phyloP scores from a whole-genome alignment of 2,888 invertebrate species.

The Meghimatium bilineatum region DNA sequence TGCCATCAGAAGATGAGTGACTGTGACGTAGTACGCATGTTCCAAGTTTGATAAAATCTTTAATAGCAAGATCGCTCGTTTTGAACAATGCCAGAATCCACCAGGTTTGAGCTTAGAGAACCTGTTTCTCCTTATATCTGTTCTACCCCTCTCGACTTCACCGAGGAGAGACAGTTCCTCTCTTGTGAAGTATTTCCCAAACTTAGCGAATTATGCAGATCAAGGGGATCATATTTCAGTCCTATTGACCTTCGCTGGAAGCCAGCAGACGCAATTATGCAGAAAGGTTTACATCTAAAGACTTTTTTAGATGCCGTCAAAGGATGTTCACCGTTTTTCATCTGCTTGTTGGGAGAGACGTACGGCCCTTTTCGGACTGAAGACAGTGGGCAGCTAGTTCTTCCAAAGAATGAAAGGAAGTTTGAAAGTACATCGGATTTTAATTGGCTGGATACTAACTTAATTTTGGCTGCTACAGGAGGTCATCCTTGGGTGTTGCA shows the following conservation, averaged over 20 bases:
- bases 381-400: not conserved
- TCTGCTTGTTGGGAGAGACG: constrained; percentile 73
- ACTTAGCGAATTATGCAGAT: constrained; percentile 62
- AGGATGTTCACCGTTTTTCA: constrained; percentile 71
- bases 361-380: constrained; percentile 67
- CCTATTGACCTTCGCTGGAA: constrained; percentile 72
- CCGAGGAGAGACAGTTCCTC: constrained; percentile 62
- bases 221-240: constrained; percentile 67
- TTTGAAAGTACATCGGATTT: not conserved
- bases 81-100: not conserved
- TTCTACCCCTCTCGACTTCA: constrained; percentile 68
- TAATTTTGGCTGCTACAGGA: constrained; percentile 67
- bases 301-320: constrained; percentile 66
- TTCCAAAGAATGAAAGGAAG: not conserved
- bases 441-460: constrained; percentile 65
- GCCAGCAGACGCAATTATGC: constrained; percentile 58
- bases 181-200: constrained; percentile 67
- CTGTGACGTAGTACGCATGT: too few relatives aligned
- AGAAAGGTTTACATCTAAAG: constrained; percentile 62
- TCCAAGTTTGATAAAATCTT: too few relatives aligned
- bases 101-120: constrained; percentile 60
- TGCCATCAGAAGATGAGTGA: too few relatives aligned
- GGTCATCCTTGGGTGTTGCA: constrained; percentile 74
- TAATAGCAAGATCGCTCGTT: too few relatives aligned
- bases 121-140: constrained; percentile 67